phyloP scores from a whole-genome alignment of 2,888 invertebrate species.

The Abrostola triplasia region DNA sequence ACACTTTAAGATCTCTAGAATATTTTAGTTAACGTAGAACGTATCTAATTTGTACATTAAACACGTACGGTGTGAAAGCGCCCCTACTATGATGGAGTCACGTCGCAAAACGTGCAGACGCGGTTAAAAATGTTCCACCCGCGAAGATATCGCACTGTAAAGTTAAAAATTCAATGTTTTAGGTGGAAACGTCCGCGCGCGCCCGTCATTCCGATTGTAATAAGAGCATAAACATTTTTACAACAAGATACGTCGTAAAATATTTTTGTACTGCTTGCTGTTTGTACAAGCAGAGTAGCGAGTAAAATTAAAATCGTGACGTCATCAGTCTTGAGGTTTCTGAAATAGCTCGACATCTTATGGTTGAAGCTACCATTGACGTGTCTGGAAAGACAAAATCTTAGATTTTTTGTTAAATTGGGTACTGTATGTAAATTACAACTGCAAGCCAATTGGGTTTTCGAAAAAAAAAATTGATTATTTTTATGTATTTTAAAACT shows the following conservation, averaged over 20 bases:
- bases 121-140: slow-evolving; percentile 71
- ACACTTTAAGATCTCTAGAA: slow-evolving; percentile 14
- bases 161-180: slow-evolving; percentile 78
- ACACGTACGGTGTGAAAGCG: slow-evolving; percentile 52
- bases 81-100: slow-evolving; percentile 66
- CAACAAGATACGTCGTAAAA: slow-evolving; percentile 43
- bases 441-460: no score
- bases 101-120: slow-evolving; percentile 71
- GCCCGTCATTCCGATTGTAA: slow-evolving; percentile 56
- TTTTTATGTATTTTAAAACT: no score
- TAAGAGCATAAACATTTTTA: slow-evolving; percentile 55
- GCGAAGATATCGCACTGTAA: slow-evolving; percentile 62
- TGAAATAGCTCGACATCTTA: neutral
- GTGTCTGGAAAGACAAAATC: neutral
- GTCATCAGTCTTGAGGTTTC: slow-evolving; percentile 13
- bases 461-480: no score
- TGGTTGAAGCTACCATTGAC: neutral
- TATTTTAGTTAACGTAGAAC: slow-evolving; percentile 42
- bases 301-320: slow-evolving; percentile 39
- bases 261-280: slow-evolving; percentile 23
- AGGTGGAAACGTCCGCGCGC: slow-evolving; percentile 47
- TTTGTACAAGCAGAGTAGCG: slow-evolving; percentile 7
- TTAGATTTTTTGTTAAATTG: no score
- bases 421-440: no score
- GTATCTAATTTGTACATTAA: slow-evolving; percentile 32